Conservation (phyloP, 2,888 invertebrate genomes). For the Incurvaria masculella region DNA sequence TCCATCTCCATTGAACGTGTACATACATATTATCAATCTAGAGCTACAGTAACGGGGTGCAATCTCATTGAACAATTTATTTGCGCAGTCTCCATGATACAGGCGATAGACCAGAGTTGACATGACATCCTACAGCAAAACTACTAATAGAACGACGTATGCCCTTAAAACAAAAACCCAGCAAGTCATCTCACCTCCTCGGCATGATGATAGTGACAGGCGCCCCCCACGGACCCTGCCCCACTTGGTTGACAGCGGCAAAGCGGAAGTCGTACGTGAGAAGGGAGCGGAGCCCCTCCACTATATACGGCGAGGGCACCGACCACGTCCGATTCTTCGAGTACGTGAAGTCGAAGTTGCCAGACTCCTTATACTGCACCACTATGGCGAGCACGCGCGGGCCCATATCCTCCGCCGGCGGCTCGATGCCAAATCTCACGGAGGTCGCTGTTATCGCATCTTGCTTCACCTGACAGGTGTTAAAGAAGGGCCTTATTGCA, state of each 20-base stretch:
- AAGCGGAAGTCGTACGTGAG: constrained; percentile 79
- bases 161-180: background rate
- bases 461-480: constrained; percentile 54
- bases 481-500: no score
- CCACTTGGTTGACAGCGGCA: constrained; percentile 81
- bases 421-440: constrained; percentile 73
- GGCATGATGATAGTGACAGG: constrained; percentile 68
- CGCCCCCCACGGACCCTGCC: constrained; percentile 71
- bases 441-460: constrained; percentile 79
- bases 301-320: constrained; percentile 72
- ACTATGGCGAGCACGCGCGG: constrained; percentile 71
- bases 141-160: no score
- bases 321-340: constrained; percentile 76
- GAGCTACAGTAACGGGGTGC: no score
- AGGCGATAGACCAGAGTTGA: no score
- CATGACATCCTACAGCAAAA: no score
- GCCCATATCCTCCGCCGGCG: constrained; percentile 71
- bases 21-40: no score
- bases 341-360: constrained; percentile 65
- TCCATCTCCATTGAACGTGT: no score
- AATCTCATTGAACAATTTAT: no score
- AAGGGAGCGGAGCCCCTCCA: constrained; percentile 76
- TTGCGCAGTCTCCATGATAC: no score
- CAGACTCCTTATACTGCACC: constrained; percentile 71
- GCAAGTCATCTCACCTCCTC: constrained; percentile 38